Percentiles rank a stretch among this genome's conserved stretches.
Conservation (phyloP, 2,888 invertebrate genomes). For the Hipparchia semele region DNA sequence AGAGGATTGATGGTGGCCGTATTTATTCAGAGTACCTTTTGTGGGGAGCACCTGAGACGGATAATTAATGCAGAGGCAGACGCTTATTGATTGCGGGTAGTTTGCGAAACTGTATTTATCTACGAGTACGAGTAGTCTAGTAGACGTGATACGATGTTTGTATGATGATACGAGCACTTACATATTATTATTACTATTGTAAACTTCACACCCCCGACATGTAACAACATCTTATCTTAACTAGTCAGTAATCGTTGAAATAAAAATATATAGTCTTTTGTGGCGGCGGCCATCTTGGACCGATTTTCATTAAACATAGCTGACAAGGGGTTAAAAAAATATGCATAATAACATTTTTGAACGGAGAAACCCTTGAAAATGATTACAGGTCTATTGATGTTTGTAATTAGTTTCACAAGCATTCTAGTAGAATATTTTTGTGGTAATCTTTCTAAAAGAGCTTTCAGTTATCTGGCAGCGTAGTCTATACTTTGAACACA, state of each 20-base stretch:
- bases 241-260: no score
- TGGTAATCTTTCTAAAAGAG: background rate
- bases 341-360: no score
- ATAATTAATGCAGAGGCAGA: slow-evolving; percentile 54
- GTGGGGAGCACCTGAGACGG: slow-evolving; percentile 50
- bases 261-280: no score
- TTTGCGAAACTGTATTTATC: slow-evolving; percentile 3
- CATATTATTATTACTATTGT: no score
- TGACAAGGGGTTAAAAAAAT: no score
- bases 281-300: no score
- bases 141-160: background rate
- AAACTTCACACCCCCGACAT: no score
- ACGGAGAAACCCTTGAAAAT: background rate
- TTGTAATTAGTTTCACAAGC: background rate
- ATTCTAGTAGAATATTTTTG: background rate
- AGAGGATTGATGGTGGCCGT: slow-evolving; percentile 42
- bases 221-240: no score
- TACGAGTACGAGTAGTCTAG: background rate
- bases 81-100: slow-evolving; percentile 52
- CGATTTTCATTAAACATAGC: no score
- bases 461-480: background rate
- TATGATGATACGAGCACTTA: no score
- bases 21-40: slow-evolving; percentile 47
- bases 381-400: background rate
- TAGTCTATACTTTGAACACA: background rate